Evolutionary conservation across 2,113 vertebrate species (phyloP).

Genomic region (Pseudorhombus dupliciocellatus): DNA sequence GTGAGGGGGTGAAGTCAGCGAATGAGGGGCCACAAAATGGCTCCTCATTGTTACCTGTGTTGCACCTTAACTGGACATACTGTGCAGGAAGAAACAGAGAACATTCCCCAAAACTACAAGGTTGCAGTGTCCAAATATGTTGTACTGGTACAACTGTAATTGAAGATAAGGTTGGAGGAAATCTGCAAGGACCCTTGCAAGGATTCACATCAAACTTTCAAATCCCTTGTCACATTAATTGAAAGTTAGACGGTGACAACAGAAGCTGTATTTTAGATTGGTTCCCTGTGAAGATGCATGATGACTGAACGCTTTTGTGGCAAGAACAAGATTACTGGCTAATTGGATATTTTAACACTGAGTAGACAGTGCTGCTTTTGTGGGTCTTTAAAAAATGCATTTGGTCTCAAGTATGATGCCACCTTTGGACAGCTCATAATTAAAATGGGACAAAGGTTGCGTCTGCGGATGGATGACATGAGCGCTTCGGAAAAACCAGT

Average conservation of each 20-base stretch:
- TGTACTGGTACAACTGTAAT: constrained; percentile 51
- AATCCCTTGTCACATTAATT: constrained; percentile 30
- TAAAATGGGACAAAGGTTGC: neutral
- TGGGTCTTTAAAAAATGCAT: neutral
- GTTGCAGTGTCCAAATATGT: constrained; percentile 50
- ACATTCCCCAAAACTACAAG: constrained; percentile 38
- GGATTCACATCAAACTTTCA: constrained; percentile 34
- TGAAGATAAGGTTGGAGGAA: constrained; percentile 31
- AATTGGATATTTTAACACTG: constrained; percentile 20
- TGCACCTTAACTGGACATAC: constrained; percentile 16
- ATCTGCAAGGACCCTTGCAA: constrained; percentile 22
- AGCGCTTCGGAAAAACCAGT: too few species aligned
- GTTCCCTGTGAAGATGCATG: constrained; percentile 13
- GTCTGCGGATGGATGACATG: too few species aligned
- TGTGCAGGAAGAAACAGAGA: constrained; percentile 29
- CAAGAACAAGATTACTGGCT: constrained; percentile 3
- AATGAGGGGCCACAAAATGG: constrained; percentile 32
- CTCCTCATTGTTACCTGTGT: constrained; percentile 43
- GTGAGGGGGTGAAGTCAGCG: constrained; percentile 18
- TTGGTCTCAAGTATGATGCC: neutral
- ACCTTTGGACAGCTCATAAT: neutral
- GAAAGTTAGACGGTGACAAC: constrained; percentile 28
- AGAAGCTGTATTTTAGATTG: constrained; percentile 6
- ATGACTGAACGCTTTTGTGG: neutral
- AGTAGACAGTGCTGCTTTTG: neutral